phyloP scores from a whole-genome alignment of 2,113 vertebrate species.

The Octodon degus region DNA sequence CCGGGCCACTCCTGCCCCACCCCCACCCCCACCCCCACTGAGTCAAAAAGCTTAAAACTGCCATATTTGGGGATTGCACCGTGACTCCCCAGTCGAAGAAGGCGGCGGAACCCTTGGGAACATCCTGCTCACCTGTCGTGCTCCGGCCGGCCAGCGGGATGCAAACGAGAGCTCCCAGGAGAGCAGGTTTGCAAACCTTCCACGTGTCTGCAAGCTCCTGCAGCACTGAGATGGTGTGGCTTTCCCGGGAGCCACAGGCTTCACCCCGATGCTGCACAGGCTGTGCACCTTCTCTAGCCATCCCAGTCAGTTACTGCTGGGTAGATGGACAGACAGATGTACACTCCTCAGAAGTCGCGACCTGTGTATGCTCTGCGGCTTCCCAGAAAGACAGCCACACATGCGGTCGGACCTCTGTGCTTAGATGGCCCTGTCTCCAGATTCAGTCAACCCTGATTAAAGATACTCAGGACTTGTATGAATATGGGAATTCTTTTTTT shows the following conservation, averaged over 20 bases:
- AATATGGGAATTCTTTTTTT: no score
- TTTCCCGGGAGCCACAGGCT: not conserved
- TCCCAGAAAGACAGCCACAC: not conserved
- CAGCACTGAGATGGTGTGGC: not conserved
- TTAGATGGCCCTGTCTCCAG: not conserved
- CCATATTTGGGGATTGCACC: not conserved
- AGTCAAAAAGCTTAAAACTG: not conserved
- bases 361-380: not conserved
- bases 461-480: not conserved
- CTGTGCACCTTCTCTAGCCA: not conserved
- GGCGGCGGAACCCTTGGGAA: not conserved
- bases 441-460: not conserved
- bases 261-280: not conserved
- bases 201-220: not conserved
- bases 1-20: not conserved
- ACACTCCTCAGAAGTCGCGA: not conserved
- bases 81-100: not conserved
- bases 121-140: not conserved
- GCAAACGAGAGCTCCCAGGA: not conserved
- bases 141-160: not conserved
- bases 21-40: not conserved
- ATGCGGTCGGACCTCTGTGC: not conserved
- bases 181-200: not conserved
- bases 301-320: no score
- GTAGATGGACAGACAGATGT: not conserved